Evolutionary conservation across 2,888 invertebrate species (phyloP).

Genomic region (Cremastinae sp.): DNA sequence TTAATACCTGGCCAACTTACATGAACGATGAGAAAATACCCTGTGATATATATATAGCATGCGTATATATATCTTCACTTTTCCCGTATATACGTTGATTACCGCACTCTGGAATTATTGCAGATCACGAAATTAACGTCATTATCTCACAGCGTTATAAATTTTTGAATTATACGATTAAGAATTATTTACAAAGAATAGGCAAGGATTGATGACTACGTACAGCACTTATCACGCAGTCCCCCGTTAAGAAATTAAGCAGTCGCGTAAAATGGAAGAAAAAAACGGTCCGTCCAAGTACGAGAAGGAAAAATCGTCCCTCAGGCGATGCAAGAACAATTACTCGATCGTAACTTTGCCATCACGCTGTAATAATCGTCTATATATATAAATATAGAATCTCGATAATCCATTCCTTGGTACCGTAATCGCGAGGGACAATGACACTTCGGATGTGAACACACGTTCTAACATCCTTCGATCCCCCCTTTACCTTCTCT

Average conservation of each 20-base stretch:
- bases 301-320: slow-evolving; percentile 17
- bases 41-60: slow-evolving; percentile 37
- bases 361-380: slow-evolving; percentile 68
- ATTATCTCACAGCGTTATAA: not conserved
- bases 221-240: slow-evolving; percentile 33
- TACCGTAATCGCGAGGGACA: slow-evolving; percentile 72
- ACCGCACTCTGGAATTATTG: slow-evolving; percentile 37
- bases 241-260: slow-evolving; percentile 11
- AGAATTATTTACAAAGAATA: too few species aligned
- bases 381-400: too few species aligned
- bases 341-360: slow-evolving; percentile 45
- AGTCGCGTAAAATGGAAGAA: slow-evolving; percentile 15
- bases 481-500: slow-evolving; percentile 5
- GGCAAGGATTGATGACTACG: too few species aligned
- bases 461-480: not conserved
- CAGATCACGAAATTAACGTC: slow-evolving; percentile 33
- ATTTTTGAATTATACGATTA: slow-evolving; percentile 8
- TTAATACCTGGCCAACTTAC: slow-evolving; percentile 51
- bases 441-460: slow-evolving; percentile 68
- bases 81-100: slow-evolving; percentile 42
- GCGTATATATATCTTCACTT: slow-evolving; percentile 12
- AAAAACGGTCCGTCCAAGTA: slow-evolving; percentile 3
- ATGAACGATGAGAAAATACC: slow-evolving; percentile 36
- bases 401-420: slow-evolving; percentile 70
- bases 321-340: slow-evolving; percentile 56